A percentile compares a stretch with the other conserved stretches of the same genome.
Evolutionary conservation across 2,113 vertebrate species (phyloP).

Genomic region (Bufo gargarizans): DNA sequence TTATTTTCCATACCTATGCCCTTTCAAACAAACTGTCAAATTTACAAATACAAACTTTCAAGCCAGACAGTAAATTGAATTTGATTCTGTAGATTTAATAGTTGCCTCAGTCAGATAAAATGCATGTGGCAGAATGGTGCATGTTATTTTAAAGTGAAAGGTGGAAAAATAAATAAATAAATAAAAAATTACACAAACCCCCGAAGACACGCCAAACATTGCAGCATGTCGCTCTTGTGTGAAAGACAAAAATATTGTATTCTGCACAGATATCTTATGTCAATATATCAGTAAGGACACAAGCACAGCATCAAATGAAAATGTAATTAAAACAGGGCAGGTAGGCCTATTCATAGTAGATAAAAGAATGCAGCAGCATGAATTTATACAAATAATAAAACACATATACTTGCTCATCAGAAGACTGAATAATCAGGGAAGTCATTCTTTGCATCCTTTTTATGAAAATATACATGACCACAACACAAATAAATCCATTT

Average conservation of each 20-base stretch:
- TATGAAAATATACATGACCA: background rate
- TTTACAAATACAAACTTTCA: slow-evolving; percentile 71
- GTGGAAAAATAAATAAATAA: background rate
- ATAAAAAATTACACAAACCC: background rate
- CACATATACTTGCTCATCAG: no score
- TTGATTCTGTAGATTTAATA: slow-evolving; percentile 72
- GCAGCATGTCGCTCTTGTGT: background rate
- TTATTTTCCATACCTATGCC: slow-evolving; percentile 70
- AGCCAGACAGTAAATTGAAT: slow-evolving; percentile 71
- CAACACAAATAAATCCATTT: background rate
- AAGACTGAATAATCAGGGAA: no score
- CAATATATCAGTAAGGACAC: background rate
- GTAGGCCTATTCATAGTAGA: background rate
- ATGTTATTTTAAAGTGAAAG: slow-evolving; percentile 17
- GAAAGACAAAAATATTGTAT: background rate
- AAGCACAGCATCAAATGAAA: background rate
- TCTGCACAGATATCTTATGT: background rate
- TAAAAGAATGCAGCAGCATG: background rate
- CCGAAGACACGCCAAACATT: background rate
- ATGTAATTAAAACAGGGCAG: background rate
- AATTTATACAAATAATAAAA: no score
- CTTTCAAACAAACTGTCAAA: slow-evolving; percentile 73
- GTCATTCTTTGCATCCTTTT: background rate
- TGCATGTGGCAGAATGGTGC: slow-evolving; percentile 52
- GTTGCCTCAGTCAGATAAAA: slow-evolving; percentile 66